These are phyloP conservation scores for human (Homo sapiens) DNA, from an alignment of 2,113 vertebrate species.

Conservation along the genomic window GRCh38 chr6:155452001-155452500, in stretches of 20 bases:
- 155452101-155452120: neutral
- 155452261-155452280: neutral
- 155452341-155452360: neutral
- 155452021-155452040: neutral
- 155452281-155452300: neutral
- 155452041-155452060: conserved; percentile 69
- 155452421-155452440: conserved; percentile 15
- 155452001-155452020: neutral
- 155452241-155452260: neutral
- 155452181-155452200: neutral
- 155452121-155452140: neutral
- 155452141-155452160: neutral
- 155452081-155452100: conserved; percentile 12
- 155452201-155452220: neutral
- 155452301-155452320: neutral
- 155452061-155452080: neutral
- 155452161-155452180: neutral
- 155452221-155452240: neutral
- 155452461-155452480: neutral
- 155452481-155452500: neutral
- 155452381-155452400: neutral
- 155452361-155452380: neutral
- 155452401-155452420: neutral
- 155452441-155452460: neutral
- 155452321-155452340: accelerated